Percentiles rank a stretch among this genome's conserved stretches.
Evolutionary conservation across 1,140 invertebrate species (phyloP).

Genomic region (Dufourea novaeangliae): DNA sequence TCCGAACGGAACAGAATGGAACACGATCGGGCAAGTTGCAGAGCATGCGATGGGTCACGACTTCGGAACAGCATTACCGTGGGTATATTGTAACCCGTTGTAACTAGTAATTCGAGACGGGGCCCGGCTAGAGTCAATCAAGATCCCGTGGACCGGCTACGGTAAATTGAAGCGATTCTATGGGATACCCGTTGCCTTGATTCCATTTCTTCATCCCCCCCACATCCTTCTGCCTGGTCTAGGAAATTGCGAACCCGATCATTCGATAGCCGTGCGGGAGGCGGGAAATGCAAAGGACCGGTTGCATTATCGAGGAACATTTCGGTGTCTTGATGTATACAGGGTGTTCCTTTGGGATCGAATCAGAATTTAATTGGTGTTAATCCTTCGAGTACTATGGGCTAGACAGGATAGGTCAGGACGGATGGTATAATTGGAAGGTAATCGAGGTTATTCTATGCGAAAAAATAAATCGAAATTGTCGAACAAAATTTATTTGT

Average conservation of each 20-base stretch:
- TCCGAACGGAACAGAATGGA: conserved; percentile 35
- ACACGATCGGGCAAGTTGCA: conserved; percentile 19
- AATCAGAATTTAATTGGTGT: no score
- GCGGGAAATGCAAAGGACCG: neutral
- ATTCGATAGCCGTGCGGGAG: neutral
- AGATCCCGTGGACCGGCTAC: conserved; percentile 9
- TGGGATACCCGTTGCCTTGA: neutral
- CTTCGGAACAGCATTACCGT: conserved; percentile 36
- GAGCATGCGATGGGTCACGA: conserved; percentile 32
- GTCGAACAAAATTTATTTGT: no score
- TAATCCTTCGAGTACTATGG: no score
- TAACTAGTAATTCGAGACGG: conserved; percentile 43
- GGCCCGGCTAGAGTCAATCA: conserved; percentile 39
- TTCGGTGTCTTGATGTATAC: neutral
- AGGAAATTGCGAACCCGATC: neutral
- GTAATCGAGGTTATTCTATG: no score
- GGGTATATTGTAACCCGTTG: conserved; percentile 22
- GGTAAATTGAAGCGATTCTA: conserved; percentile 37
- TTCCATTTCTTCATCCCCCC: conserved; percentile 30
- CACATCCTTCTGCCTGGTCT: no score
- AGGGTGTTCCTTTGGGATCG: neutral
- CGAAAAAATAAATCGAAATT: no score
- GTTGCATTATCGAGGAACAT: neutral
- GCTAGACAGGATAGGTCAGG: no score
- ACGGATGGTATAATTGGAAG: no score